Percentiles rank a stretch among this genome's conserved stretches.
phyloP scores from a whole-genome alignment of 2,113 vertebrate species.

The Prolemur simus region DNA sequence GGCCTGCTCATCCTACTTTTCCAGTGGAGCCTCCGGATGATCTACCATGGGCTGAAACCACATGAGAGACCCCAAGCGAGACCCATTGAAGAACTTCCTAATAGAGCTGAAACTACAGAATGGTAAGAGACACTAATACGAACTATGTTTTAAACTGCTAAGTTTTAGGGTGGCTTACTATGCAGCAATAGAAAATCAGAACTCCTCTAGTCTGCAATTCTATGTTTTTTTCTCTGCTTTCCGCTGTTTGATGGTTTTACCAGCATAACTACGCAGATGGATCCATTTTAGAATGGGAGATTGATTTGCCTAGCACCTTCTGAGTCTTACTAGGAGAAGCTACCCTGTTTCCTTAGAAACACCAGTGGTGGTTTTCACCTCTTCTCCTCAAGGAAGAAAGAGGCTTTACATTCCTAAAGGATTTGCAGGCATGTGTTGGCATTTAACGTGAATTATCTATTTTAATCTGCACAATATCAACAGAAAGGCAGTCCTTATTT shows the following conservation, averaged over 20 bases:
- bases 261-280: background rate
- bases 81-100: background rate
- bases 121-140: accelerated
- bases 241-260: background rate
- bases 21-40: background rate
- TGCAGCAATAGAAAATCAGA: background rate
- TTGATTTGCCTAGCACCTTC: background rate
- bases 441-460: background rate
- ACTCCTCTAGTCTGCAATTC: accelerated
- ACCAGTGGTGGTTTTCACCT: background rate
- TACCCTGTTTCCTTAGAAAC: background rate
- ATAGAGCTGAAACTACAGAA: background rate
- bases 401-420: background rate
- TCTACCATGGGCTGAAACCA: background rate
- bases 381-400: background rate
- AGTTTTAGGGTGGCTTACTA: background rate
- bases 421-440: background rate
- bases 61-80: background rate
- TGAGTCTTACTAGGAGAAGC: background rate
- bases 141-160: background rate
- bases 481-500: background rate
- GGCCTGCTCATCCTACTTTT: background rate
- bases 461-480: background rate
- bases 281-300: background rate
- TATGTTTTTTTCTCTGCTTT: background rate